A percentile compares a stretch with the other conserved stretches of the same genome.
These are phyloP conservation scores for Chaetoderma sp. DNA, from an alignment of 2,888 invertebrate species.

Conservation along the genomic window DNA sequence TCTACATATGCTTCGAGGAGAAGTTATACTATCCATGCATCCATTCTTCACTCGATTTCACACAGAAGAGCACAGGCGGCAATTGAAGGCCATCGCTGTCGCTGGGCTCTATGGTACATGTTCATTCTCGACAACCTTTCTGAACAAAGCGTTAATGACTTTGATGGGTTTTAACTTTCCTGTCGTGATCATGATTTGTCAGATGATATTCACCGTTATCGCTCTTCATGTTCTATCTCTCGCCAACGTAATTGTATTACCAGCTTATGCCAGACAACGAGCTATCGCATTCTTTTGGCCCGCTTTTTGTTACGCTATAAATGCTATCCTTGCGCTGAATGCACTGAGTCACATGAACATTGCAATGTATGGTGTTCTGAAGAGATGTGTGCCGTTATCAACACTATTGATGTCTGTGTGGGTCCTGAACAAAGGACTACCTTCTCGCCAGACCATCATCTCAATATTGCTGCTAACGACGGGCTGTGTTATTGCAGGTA, in stretches of 20 bases:
- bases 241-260: conserved; percentile 54
- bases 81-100: conserved; percentile 51
- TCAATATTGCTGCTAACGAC: conserved; percentile 67
- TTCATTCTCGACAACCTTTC: conserved; percentile 69
- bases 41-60: no score
- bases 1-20: no score
- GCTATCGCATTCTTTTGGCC: conserved; percentile 70
- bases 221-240: conserved; percentile 65
- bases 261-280: conserved; percentile 67
- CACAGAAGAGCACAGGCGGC: no score
- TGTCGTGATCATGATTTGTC: conserved; percentile 71
- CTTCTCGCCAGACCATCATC: conserved; percentile 54
- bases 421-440: conserved; percentile 65
- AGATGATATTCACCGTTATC: conserved; percentile 70
- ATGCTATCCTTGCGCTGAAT: conserved; percentile 70
- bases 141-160: conserved; percentile 69
- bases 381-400: conserved; percentile 70
- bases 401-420: conserved; percentile 67
- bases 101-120: conserved; percentile 68
- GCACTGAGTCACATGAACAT: conserved; percentile 73
- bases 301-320: conserved; percentile 70
- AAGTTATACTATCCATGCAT: no score
- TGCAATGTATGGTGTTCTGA: conserved; percentile 73
- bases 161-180: conserved; percentile 71
- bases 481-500: conserved; percentile 70